A percentile compares a stretch with the other conserved stretches of the same genome.
Evolutionary conservation across 2,888 invertebrate genomes (phyloP).

Genomic region (Cephonodes hylas): DNA sequence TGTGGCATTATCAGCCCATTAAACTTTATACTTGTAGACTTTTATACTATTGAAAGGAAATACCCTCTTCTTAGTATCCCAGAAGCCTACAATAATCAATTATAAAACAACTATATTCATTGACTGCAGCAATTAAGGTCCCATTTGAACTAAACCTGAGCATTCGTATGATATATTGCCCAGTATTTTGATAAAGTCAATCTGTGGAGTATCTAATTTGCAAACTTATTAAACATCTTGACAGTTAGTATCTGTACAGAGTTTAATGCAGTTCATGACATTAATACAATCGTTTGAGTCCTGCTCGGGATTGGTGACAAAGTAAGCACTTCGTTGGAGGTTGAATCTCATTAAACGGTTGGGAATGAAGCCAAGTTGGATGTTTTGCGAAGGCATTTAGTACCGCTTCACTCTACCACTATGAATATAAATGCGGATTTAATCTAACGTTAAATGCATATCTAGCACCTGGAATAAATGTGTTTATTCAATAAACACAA

Average conservation of each 20-base stretch:
- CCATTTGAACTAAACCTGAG: too few species aligned
- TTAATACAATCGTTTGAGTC: constrained; percentile 16
- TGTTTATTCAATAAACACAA: neutral
- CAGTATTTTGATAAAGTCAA: too few species aligned
- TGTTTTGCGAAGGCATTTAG: constrained; percentile 31
- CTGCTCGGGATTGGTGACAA: constrained; percentile 22
- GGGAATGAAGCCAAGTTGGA: constrained; percentile 44
- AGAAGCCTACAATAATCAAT: too few species aligned
- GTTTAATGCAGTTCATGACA: neutral
- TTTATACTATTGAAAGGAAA: too few species aligned
- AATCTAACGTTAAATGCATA: constrained; percentile 3
- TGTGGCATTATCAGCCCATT: too few species aligned
- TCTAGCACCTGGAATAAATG: constrained; percentile 2
- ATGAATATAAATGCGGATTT: constrained; percentile 37
- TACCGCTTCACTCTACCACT: constrained; percentile 32
- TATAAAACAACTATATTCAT: too few species aligned
- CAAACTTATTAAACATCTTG: too few species aligned
- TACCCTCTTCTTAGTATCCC: too few species aligned
- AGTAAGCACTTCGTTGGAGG: constrained; percentile 19
- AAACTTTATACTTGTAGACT: too few species aligned
- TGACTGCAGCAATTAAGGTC: too few species aligned
- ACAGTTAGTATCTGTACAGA: neutral
- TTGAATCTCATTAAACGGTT: constrained; percentile 20
- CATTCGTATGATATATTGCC: too few species aligned
- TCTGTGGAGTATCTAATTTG: too few species aligned